Evolutionary conservation across 2,888 invertebrate genomes (phyloP), one percentile per base, ranked within the genome.

Genomic region (Ferdinandea cuprea): DNA sequence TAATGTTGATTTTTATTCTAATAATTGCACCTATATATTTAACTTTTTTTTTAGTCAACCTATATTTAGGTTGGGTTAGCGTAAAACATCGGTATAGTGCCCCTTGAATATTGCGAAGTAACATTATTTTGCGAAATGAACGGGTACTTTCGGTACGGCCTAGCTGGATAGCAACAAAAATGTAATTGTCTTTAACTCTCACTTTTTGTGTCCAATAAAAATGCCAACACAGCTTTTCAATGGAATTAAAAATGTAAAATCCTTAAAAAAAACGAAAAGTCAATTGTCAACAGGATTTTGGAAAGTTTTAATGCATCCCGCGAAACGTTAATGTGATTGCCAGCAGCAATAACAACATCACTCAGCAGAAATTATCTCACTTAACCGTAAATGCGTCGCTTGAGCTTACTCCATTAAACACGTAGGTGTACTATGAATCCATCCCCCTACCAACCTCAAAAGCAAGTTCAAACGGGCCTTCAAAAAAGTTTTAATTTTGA

Each of bases 351-450:
- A 28, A 37, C 15, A 65, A 19, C 40, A 9, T 52, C 17, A 17
- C 17, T 50, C 42, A 32, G 19, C 15, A 8, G n/a, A 50, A 61
- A 71, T 71, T 71, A 71, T 52, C 52, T 35, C 44, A 63, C 52
- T 72, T 63, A 61, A 52, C 52, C 52, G 61, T n/a, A 13, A 54
- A 54, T 11, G 61, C 42, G 50, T 50, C 72, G 37, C 42, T 61
- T 4, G 21, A 42, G 54, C 35, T 50, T 30, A 48, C 50, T 44
- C 54, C 72, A 46, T 63, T 46, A 63, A 73, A 63, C 63, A 56
- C 48, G 48, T 65, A 46, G 46, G 17, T 17, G 9, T 19, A 35
- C 2, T 7, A 1, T n/a, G n/a, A 37, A n/a, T 5, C 37, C 40
- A 15, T 13, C 1, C 11, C 3, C 9, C 44, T 4, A 4, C 11